Conservation (phyloP, 2,797 vertebrate species). For the Urosaurus nigricauda region DNA sequence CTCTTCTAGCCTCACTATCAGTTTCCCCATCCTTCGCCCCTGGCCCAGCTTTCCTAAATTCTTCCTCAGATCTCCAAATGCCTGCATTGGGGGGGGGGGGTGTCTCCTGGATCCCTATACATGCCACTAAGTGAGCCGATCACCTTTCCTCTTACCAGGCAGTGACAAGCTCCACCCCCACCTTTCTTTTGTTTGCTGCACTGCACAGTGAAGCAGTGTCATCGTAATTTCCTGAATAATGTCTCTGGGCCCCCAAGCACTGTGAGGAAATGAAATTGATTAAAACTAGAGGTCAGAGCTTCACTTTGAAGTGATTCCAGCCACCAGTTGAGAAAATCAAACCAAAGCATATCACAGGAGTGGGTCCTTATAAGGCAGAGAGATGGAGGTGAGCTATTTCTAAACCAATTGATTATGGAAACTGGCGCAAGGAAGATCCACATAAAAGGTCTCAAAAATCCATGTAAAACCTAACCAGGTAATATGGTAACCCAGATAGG, state of each 20-base stretch:
- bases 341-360: background rate
- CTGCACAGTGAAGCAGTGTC: background rate
- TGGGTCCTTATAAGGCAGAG: no score
- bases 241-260: background rate
- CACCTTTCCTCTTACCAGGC: background rate
- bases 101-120: no score
- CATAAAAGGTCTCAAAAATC: no score
- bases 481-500: no score
- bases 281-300: background rate
- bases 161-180: rapidly evolving
- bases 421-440: no score
- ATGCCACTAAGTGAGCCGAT: no score
- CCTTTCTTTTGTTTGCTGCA: background rate
- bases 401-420: no score
- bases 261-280: background rate
- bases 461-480: no score
- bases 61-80: background rate
- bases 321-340: background rate
- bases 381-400: no score
- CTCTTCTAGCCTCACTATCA: no score
- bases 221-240: slow-evolving; percentile 9
- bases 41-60: background rate
- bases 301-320: background rate
- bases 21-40: background rate
- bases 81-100: no score